Percentiles rank a stretch among this genome's conserved stretches.
phyloP scores from a whole-genome alignment of 1,140 invertebrate genomes.

The Drosophila bifasciata region DNA sequence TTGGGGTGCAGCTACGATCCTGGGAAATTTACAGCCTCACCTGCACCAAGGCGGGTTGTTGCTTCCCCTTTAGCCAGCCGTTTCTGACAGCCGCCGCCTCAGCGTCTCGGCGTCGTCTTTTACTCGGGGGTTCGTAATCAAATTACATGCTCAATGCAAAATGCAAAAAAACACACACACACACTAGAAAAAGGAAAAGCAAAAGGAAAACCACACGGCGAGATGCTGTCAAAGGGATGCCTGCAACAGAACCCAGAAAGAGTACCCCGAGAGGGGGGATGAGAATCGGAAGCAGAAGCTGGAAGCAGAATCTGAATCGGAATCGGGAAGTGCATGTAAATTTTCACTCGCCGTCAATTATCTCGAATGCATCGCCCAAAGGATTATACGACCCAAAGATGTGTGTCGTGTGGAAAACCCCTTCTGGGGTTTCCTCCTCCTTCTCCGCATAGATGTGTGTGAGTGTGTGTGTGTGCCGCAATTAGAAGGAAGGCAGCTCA shows the following conservation, averaged over 20 bases:
- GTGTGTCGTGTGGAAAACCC: conserved; percentile 27
- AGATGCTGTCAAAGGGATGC: conserved; percentile 17
- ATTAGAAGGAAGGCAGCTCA: conserved; percentile 63
- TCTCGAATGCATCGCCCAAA: conserved; percentile 38
- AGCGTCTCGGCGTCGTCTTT: conserved; percentile 3
- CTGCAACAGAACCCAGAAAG: conserved; percentile 1
- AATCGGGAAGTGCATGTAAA: conserved; percentile 62
- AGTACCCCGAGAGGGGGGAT: conserved; percentile 16
- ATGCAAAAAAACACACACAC: no score
- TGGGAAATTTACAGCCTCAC: conserved; percentile 59
- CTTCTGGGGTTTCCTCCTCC: neutral
- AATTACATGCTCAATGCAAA: conserved; percentile 65
- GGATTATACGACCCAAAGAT: conserved; percentile 42
- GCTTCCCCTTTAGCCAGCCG: conserved; percentile 40
- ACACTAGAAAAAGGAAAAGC: conserved; percentile 5
- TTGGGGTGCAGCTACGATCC: conserved; percentile 20
- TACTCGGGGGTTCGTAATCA: conserved; percentile 60
- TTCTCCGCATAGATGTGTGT: conserved; percentile 21
- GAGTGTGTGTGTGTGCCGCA: conserved; percentile 54
- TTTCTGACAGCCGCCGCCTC: no score
- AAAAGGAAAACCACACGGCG: conserved; percentile 14
- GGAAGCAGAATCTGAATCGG: neutral
- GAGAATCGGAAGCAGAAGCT: conserved; percentile 1
- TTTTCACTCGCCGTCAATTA: conserved; percentile 67
- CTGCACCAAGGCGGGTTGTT: conserved; percentile 33